A percentile compares a stretch with the other conserved stretches of the same genome.
These are phyloP conservation scores for Cranoglanis bouderius DNA, from an alignment of 2,113 vertebrate species.

Conservation along the genomic window DNA sequence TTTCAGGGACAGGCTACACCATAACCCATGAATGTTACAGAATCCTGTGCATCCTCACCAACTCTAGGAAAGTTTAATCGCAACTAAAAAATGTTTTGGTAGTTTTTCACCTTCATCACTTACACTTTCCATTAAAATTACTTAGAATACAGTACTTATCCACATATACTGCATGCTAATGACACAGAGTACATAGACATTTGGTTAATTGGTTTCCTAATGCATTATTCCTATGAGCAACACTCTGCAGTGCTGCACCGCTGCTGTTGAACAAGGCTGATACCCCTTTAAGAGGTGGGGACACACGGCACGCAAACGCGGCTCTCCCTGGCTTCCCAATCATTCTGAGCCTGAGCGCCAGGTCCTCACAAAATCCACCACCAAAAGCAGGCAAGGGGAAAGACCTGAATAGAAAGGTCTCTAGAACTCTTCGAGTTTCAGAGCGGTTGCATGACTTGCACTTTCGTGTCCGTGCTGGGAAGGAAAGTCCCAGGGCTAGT, in stretches of 20 bases:
- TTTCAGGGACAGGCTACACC: neutral
- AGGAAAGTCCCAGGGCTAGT: conserved; percentile 16
- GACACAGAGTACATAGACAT: neutral
- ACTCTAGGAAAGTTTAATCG: neutral
- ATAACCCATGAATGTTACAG: neutral
- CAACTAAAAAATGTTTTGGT: neutral
- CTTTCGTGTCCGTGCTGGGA: conserved; percentile 64
- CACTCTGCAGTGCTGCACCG: neutral
- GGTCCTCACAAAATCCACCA: conserved; percentile 41
- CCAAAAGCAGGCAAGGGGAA: conserved; percentile 3
- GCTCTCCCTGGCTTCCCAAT: conserved; percentile 56
- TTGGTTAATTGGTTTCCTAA: neutral
- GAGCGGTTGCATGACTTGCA: conserved; percentile 71
- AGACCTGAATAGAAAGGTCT: conserved; percentile 4
- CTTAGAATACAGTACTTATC: neutral
- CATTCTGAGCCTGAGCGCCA: conserved; percentile 37
- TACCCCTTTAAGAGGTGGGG: conserved; percentile 55
- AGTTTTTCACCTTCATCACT: neutral
- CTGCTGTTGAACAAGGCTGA: neutral
- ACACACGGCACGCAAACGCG: conserved; percentile 52
- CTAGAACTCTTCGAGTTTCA: conserved; percentile 3
- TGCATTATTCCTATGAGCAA: neutral
- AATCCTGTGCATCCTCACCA: neutral
- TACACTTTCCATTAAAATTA: neutral
- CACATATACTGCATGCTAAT: neutral